Conservation (phyloP, 1,140 invertebrate genomes). For the Camponotus pennsylvanicus region DNA sequence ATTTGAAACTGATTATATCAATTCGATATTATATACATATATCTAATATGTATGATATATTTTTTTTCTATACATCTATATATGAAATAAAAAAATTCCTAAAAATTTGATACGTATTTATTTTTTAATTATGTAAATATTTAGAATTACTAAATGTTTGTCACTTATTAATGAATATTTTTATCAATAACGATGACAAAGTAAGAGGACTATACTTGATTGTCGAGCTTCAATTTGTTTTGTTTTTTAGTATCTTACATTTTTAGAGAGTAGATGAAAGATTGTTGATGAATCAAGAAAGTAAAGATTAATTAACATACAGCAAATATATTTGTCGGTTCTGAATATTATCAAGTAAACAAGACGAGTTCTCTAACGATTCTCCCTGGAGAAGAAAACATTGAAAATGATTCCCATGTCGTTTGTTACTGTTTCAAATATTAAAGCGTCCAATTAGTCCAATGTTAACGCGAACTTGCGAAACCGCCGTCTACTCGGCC, state of each 20-base stretch:
- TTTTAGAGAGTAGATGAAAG: neutral
- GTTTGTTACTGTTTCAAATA: conserved; percentile 56
- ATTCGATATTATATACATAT: too few species aligned
- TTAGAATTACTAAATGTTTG: too few species aligned
- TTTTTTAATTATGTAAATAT: too few species aligned
- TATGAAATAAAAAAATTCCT: too few species aligned
- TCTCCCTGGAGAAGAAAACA: conserved; percentile 18
- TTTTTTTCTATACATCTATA: too few species aligned
- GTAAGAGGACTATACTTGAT: neutral
- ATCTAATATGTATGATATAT: too few species aligned
- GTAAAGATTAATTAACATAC: neutral
- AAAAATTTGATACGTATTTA: too few species aligned
- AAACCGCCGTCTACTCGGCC: conserved; percentile 18
- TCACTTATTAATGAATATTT: too few species aligned
- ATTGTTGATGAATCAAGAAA: neutral
- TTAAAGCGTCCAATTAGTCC: conserved; percentile 58
- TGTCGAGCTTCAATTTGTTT: neutral
- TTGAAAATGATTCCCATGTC: conserved; percentile 24
- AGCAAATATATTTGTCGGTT: neutral
- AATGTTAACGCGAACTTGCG: conserved; percentile 51
- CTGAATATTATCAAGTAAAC: neutral
- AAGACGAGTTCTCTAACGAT: conserved; percentile 23
- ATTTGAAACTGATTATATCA: too few species aligned
- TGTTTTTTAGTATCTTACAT: neutral
- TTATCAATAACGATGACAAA: neutral